phyloP scores from a whole-genome alignment of 1,140 invertebrate genomes.

The Drosophila simulans region DNA sequence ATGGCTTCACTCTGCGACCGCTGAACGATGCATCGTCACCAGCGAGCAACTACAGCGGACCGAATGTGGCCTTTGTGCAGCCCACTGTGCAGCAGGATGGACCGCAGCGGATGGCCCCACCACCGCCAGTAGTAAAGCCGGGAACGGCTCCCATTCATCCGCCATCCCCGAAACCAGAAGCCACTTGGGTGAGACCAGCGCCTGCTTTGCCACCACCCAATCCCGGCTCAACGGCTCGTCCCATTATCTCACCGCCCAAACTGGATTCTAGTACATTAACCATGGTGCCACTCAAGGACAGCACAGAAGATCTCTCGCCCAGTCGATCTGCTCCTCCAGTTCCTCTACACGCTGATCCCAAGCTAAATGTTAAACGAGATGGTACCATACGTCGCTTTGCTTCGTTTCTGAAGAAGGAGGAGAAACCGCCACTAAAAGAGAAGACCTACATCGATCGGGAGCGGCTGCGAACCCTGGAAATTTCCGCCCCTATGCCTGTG shows the following conservation, averaged over 20 bases:
- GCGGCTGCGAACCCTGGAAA: conserved; percentile 90
- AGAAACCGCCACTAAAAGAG: conserved; percentile 87
- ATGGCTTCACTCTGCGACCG: conserved; percentile 92
- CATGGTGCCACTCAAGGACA: conserved; percentile 88
- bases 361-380: conserved; percentile 85
- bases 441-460: conserved; percentile 89
- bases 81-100: conserved; percentile 76
- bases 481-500: conserved; percentile 90
- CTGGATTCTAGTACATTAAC: conserved; percentile 91
- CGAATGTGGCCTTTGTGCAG: conserved; percentile 84
- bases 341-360: conserved; percentile 73
- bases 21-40: conserved; percentile 84
- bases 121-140: conserved; percentile 60
- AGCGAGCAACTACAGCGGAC: conserved; percentile 64
- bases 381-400: conserved; percentile 90
- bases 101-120: conserved; percentile 73
- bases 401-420: conserved; percentile 90
- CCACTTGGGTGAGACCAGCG: conserved; percentile 58
- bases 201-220: conserved; percentile 87
- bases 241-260: conserved; percentile 91
- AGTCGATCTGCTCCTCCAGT: conserved; percentile 78
- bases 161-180: conserved; percentile 14
- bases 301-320: conserved; percentile 85
- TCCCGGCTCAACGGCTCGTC: conserved; percentile 86
- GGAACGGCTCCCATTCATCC: conserved; percentile 5